These are phyloP conservation scores for Cyrtodaria siliqua DNA, from an alignment of 2,888 invertebrate species.

Conservation along the genomic window DNA sequence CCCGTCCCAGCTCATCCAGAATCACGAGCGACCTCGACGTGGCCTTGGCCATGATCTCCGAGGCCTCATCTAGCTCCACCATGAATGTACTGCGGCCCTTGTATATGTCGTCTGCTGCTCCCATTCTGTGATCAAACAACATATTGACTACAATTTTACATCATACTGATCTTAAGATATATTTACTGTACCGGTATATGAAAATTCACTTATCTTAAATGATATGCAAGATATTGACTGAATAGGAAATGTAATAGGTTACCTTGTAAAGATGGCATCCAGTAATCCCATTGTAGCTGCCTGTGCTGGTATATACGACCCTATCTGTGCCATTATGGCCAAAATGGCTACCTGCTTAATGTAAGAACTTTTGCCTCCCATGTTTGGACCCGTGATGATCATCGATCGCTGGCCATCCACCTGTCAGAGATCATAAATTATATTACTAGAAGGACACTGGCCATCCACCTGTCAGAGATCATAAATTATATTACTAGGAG, in stretches of 20 bases:
- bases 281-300: constrained; percentile 83
- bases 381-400: constrained; percentile 87
- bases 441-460: no score
- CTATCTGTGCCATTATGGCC: constrained; percentile 86
- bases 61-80: constrained; percentile 85
- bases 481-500: no score
- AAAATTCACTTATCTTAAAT: no score
- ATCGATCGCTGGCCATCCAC: constrained; percentile 78
- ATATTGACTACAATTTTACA: no score
- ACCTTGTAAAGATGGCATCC: constrained; percentile 85
- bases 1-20: constrained; percentile 86
- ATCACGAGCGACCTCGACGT: constrained; percentile 85
- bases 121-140: constrained; percentile 85
- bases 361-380: constrained; percentile 87
- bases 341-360: constrained; percentile 86
- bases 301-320: constrained; percentile 86
- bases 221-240: no score
- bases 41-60: constrained; percentile 84
- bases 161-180: no score
- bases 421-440: constrained; percentile 40
- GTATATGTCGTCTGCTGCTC: constrained; percentile 85
- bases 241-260: no score
- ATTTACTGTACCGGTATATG: no score
- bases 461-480: no score
- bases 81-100: constrained; percentile 85